These are phyloP conservation scores for Caenorhabditis tropicalis DNA, from an alignment of 1,140 invertebrate species.

Conservation along the genomic window DNA sequence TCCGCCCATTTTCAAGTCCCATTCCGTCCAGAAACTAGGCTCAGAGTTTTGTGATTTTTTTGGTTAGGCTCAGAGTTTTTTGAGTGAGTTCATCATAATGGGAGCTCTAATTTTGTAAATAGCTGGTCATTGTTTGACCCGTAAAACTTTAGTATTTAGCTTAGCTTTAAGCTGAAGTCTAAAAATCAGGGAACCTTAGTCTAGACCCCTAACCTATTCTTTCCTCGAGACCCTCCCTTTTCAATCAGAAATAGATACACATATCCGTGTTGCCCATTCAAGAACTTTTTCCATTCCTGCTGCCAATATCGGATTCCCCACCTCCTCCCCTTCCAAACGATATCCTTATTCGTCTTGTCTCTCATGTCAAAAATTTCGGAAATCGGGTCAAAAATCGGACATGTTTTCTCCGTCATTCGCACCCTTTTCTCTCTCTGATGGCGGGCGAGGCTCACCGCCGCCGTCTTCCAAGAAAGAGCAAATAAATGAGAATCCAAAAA, in stretches of 20 bases:
- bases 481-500: neutral
- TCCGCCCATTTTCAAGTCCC: too few species aligned
- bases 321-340: neutral
- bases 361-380: conserved; percentile 1
- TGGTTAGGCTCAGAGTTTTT: too few species aligned
- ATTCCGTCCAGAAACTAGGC: too few species aligned
- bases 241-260: neutral
- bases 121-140: too few species aligned
- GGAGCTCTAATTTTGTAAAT: too few species aligned
- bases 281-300: too few species aligned
- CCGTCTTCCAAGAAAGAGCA: conserved; percentile 27
- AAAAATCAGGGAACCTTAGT: too few species aligned
- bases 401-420: neutral
- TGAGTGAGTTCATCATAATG: too few species aligned
- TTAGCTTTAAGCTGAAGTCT: too few species aligned
- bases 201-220: neutral
- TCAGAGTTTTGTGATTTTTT: too few species aligned
- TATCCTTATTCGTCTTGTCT: neutral
- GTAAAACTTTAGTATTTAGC: too few species aligned
- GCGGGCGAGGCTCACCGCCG: neutral
- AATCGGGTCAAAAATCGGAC: conserved; percentile 25
- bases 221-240: neutral
- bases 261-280: too few species aligned
- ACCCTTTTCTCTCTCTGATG: neutral
- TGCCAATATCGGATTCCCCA: neutral